phyloP scores from a whole-genome alignment of 2,797 vertebrate genomes.

The Sebastes minor region DNA sequence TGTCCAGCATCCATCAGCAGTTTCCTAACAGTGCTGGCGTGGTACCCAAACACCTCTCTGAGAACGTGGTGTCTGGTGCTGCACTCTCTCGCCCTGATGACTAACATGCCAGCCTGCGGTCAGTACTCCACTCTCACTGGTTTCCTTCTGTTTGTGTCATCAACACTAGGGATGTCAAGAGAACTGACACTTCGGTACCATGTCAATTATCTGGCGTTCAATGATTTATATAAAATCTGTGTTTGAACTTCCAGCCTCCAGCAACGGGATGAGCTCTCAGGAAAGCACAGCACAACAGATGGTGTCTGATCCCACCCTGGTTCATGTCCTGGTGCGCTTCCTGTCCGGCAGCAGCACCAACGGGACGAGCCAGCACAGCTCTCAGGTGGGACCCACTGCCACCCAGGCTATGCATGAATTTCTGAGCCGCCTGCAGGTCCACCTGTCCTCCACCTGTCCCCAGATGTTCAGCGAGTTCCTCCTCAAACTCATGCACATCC shows the following conservation, averaged over 20 bases:
- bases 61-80: constrained; percentile 98
- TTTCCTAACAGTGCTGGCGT: constrained; percentile 95
- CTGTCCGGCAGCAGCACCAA: constrained; percentile 96
- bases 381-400: constrained; percentile 97
- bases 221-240: background rate
- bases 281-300: constrained; percentile 96
- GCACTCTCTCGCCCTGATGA: constrained; percentile 98
- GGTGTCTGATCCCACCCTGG: constrained; percentile 95
- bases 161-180: background rate
- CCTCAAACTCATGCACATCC: constrained; percentile 95
- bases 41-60: constrained; percentile 97
- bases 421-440: constrained; percentile 95
- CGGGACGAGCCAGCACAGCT: constrained; percentile 96
- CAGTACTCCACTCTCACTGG: constrained; percentile 69
- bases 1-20: constrained; percentile 93
- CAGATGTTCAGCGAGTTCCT: constrained; percentile 99
- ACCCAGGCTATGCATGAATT: constrained; percentile 99
- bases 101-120: constrained; percentile 95
- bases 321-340: constrained; percentile 97
- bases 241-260: constrained; percentile 77
- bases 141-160: background rate
- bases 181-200: too few relatives aligned
- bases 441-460: constrained; percentile 95
- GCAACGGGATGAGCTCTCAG: constrained; percentile 85
- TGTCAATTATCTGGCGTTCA: background rate